Evolutionary conservation across 2,888 invertebrate species (phyloP), one percentile per base, ranked within the genome.

Genomic region (Mimas tiliae): DNA sequence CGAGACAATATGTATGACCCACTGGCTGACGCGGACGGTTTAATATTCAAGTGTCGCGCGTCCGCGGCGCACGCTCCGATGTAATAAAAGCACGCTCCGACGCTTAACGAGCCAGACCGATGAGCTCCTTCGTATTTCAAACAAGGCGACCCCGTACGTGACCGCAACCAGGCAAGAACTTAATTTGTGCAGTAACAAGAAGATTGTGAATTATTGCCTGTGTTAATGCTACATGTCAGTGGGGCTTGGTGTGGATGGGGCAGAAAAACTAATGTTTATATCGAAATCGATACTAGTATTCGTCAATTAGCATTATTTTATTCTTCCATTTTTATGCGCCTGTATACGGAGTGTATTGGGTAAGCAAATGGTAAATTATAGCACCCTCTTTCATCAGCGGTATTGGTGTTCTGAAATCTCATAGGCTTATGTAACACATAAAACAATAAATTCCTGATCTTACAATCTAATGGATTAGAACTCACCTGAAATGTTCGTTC

Each of bases 71-170:
- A 87, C 90, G 90, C 89, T 82, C 78, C 84, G 81, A 76, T 86
- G 89, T 92, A 91, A 92, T 92, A 93, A 92, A 93, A 92, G 91
- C 93, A 93, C 92, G 93, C 91, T 89, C 86, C 86, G 79, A 83
- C 90, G 92, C 90, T 91, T 92, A 93, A 93, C 92, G 90, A 93
- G 88, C 87, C 84, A 82, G 87, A 83, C 88, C 90, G 90, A 91
- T 90, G 92, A 92, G 90, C 87, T 88, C 86, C 90, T 90, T 88
- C 91, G 90, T 91, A 91, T 91, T 93, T 90, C 92, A 90, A 91
- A 92, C 90, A 90, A 90, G 91, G 84, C 86, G 84, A 84, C 84
- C 85, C 80, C 77, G 84, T 83, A 92, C 92, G 92, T 93, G 92
- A 90, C 90, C 89, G 84, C 86, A 84, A 81, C 86, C 80, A 80